Evolutionary conservation across 2,888 invertebrate species (phyloP).

Genomic region (Apantesis nais): DNA sequence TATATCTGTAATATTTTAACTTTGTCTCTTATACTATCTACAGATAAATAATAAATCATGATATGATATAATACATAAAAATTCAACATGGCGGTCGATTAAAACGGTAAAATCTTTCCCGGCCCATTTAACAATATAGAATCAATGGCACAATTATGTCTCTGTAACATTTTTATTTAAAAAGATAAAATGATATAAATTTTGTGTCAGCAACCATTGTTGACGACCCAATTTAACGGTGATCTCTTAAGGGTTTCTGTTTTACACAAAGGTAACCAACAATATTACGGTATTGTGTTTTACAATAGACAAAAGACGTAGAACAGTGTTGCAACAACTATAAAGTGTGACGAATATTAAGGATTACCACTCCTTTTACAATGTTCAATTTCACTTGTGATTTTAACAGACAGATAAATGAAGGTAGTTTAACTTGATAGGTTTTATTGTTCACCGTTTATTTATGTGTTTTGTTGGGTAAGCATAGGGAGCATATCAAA

Average conservation of each 20-base stretch:
- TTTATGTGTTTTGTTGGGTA: slow-evolving; percentile 15
- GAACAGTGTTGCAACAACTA: slow-evolving; percentile 10
- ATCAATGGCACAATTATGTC: not conserved
- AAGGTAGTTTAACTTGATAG: slow-evolving; percentile 26
- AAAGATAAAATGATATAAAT: not conserved
- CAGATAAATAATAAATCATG: not conserved
- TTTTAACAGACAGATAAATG: slow-evolving; percentile 25
- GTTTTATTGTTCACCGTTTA: slow-evolving; percentile 29
- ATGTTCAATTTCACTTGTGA: slow-evolving; percentile 27
- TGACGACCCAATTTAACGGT: slow-evolving; percentile 4
- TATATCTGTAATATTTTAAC: too few relatives aligned
- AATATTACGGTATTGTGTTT: slow-evolving; percentile 11
- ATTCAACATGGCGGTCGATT: not conserved
- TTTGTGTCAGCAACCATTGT: not conserved
- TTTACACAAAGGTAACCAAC: slow-evolving; percentile 5
- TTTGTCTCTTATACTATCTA: too few relatives aligned
- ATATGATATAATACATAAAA: not conserved
- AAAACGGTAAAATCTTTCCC: not conserved
- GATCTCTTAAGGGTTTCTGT: not conserved
- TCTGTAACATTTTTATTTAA: not conserved
- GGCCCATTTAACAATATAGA: not conserved
- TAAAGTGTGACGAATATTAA: slow-evolving; percentile 31
- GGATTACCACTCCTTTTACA: slow-evolving; percentile 20
- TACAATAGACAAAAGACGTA: slow-evolving; percentile 8
- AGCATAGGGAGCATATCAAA: slow-evolving; percentile 17